Conservation (phyloP, 2,888 invertebrate species). For the Pterobdella sp. region DNA sequence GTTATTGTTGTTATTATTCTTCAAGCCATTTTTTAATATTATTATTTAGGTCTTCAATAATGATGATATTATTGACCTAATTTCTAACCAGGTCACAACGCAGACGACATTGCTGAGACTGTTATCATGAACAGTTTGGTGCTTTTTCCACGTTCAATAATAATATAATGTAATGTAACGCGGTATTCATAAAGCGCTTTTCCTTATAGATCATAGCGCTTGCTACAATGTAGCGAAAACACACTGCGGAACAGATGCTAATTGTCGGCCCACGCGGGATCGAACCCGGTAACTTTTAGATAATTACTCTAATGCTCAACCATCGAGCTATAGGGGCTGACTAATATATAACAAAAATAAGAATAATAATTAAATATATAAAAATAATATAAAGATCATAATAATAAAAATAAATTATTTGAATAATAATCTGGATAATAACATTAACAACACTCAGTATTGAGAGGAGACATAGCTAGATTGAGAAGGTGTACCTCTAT, state of each 20-base stretch:
- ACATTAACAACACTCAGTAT: slow-evolving; percentile 52
- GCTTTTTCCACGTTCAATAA: not conserved
- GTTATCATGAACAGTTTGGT: slow-evolving; percentile 77
- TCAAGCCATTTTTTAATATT: not conserved
- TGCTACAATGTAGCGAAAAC: too few species aligned
- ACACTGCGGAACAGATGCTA: too few species aligned
- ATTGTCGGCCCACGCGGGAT: too few species aligned
- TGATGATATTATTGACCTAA: not conserved
- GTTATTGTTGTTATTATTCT: not conserved
- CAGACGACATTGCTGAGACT: slow-evolving; percentile 89
- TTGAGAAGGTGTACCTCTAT: slow-evolving; percentile 83
- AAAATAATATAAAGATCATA: slow-evolving; percentile 5
- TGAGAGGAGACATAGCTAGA: slow-evolving; percentile 90
- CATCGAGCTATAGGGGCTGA: too few species aligned
- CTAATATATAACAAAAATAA: too few species aligned
- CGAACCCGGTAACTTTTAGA: too few species aligned
- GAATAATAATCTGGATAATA: not conserved
- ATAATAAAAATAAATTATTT: slow-evolving; percentile 12
- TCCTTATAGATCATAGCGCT: too few species aligned
- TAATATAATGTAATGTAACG: not conserved
- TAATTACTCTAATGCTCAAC: too few species aligned
- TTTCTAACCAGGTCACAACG: slow-evolving; percentile 52
- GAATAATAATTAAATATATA: not conserved
- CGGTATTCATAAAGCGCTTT: too few species aligned
- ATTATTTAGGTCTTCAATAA: not conserved